These are phyloP conservation scores for Dufourea novaeangliae DNA, from an alignment of 1,140 invertebrate genomes.

Conservation along the genomic window DNA sequence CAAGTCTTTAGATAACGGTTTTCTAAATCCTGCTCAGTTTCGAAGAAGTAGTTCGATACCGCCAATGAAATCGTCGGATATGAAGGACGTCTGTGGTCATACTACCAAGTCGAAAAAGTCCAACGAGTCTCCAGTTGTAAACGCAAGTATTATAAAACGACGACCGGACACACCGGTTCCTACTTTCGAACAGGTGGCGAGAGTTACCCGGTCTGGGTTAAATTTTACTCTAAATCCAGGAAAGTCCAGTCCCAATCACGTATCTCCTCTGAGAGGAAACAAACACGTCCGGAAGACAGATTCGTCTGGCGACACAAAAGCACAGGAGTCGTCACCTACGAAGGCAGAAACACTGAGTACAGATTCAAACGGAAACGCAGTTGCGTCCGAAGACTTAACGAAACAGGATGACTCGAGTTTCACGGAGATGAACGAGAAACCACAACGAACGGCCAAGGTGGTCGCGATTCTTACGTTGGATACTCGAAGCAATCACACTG, in stretches of 20 bases:
- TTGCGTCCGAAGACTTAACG: slow-evolving; percentile 37
- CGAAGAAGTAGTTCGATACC: slow-evolving; percentile 59
- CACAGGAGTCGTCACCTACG: background rate
- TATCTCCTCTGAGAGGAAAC: background rate
- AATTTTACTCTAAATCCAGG: slow-evolving; percentile 36
- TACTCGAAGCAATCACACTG: slow-evolving; percentile 54
- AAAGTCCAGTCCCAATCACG: slow-evolving; percentile 11
- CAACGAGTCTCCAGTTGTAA: slow-evolving; percentile 14
- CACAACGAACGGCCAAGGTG: slow-evolving; percentile 78
- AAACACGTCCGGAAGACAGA: slow-evolving; percentile 9
- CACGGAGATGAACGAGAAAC: slow-evolving; percentile 64
- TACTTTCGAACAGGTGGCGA: slow-evolving; percentile 29
- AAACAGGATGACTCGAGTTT: slow-evolving; percentile 30
- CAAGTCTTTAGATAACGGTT: slow-evolving; percentile 61
- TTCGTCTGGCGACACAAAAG: slow-evolving; percentile 10
- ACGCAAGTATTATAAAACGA: slow-evolving; percentile 25
- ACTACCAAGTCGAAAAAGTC: slow-evolving; percentile 13
- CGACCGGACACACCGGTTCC: slow-evolving; percentile 67
- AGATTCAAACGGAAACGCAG: slow-evolving; percentile 70
- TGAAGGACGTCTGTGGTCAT: slow-evolving; percentile 14
- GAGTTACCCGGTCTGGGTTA: slow-evolving; percentile 61
- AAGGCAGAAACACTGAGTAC: slow-evolving; percentile 18
- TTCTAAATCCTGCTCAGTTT: slow-evolving; percentile 42
- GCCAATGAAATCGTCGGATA: slow-evolving; percentile 45
- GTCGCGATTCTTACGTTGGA: slow-evolving; percentile 77